Conservation (phyloP, 2,113 vertebrate genomes). For the Rhagologus leucostigma region DNA sequence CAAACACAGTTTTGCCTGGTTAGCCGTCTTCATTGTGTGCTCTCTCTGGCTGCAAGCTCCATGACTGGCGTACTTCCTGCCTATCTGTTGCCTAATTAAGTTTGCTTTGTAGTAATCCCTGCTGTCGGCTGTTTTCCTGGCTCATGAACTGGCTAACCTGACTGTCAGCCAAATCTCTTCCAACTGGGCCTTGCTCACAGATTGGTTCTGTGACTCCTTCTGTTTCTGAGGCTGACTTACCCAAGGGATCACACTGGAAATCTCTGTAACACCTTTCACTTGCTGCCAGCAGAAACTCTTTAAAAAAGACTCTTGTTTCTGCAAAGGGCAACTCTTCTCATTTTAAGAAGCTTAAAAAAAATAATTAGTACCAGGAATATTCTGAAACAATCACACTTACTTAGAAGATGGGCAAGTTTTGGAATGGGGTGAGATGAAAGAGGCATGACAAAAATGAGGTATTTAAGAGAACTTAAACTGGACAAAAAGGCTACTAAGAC, state of each 20-base stretch:
- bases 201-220: neutral
- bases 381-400: neutral
- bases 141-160: neutral
- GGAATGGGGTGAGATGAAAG: neutral
- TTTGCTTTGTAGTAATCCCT: constrained; percentile 47
- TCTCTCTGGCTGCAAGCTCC: constrained; percentile 33
- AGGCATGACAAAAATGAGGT: neutral
- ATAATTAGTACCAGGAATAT: neutral
- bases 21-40: neutral
- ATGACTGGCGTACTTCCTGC: constrained; percentile 50
- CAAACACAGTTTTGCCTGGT: neutral
- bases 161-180: neutral
- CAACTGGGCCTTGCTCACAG: neutral
- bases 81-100: constrained; percentile 54
- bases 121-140: neutral
- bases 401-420: neutral
- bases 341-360: neutral
- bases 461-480: neutral
- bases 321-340: neutral
- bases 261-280: neutral
- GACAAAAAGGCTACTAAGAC: neutral
- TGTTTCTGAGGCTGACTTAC: neutral
- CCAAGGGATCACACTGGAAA: neutral
- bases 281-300: neutral
- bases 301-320: neutral